These are phyloP conservation scores for Malaclemys terrapin DNA, from an alignment of 2,113 vertebrate genomes.

Conservation along the genomic window DNA sequence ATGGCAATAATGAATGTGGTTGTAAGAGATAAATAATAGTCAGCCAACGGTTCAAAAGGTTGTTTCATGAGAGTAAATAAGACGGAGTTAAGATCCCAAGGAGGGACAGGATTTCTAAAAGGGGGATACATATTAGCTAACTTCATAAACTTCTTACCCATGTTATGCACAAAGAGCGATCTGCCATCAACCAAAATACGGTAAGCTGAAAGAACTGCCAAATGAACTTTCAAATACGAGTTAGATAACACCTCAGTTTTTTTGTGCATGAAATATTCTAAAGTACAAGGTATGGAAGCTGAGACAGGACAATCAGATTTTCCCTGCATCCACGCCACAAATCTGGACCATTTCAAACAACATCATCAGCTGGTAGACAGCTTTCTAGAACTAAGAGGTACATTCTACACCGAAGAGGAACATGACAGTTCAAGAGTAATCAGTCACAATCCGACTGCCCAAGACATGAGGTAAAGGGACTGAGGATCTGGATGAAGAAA, in stretches of 20 bases:
- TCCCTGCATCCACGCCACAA: not conserved
- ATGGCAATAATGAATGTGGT: not conserved
- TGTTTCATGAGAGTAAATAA: not conserved
- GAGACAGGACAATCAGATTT: not conserved
- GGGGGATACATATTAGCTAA: not conserved
- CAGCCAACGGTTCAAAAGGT: not conserved
- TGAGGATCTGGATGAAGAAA: not conserved
- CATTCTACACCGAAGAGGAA: not conserved
- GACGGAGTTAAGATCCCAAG: not conserved
- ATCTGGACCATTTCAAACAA: not conserved
- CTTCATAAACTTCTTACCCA: not conserved
- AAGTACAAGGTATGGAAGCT: not conserved
- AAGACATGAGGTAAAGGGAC: not conserved
- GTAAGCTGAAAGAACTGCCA: not conserved
- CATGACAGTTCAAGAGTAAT: not conserved
- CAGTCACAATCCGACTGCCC: not conserved
- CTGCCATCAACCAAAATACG: not conserved
- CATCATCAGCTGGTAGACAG: not conserved
- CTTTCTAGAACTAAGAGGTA: not conserved
- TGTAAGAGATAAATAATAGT: not conserved
- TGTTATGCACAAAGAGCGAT: not conserved
- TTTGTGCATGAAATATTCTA: not conserved
- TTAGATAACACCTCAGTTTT: not conserved
- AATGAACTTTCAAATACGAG: not conserved
- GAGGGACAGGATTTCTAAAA: not conserved